A percentile compares a stretch with the other conserved stretches of the same genome.
Conservation (phyloP, 2,888 invertebrate species). For the Andrena marginata region DNA sequence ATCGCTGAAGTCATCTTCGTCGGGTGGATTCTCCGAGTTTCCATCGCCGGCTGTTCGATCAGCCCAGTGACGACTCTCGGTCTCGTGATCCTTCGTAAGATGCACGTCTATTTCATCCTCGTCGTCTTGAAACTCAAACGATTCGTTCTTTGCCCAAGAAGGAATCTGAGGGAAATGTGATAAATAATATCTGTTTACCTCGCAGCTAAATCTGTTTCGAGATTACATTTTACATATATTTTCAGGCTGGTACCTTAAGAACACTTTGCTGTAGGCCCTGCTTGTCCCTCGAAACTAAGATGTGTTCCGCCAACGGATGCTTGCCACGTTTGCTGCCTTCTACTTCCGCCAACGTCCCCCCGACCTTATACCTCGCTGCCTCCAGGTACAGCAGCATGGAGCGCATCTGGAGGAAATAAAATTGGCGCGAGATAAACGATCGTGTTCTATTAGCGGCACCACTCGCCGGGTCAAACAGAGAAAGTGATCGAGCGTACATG, state of each 20-base stretch:
- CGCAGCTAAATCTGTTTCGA: not conserved
- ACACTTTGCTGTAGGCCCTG: slow-evolving; percentile 95
- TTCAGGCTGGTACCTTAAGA: slow-evolving; percentile 87
- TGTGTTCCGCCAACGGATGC: slow-evolving; percentile 94
- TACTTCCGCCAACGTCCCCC: slow-evolving; percentile 92
- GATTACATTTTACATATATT: not conserved
- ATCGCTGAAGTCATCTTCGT: slow-evolving; percentile 88
- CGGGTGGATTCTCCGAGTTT: slow-evolving; percentile 91
- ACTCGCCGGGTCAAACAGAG: not conserved
- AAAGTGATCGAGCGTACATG: slow-evolving; percentile 88
- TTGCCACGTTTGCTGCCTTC: slow-evolving; percentile 92
- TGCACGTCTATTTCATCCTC: slow-evolving; percentile 79
- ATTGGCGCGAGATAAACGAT: not conserved
- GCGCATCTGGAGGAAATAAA: slow-evolving; percentile 89
- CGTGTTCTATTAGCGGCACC: not conserved
- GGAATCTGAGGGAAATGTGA: slow-evolving; percentile 87
- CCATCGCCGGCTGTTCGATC: slow-evolving; percentile 93
- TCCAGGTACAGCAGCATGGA: slow-evolving; percentile 97
- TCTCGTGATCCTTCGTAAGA: slow-evolving; percentile 77
- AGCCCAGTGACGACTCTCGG: slow-evolving; percentile 88
- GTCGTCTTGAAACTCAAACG: slow-evolving; percentile 84
- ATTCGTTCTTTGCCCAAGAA: slow-evolving; percentile 91
- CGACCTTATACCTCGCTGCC: slow-evolving; percentile 95
- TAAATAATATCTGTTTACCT: no score
- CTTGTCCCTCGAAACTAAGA: slow-evolving; percentile 95